Evolutionary conservation across 2,113 vertebrate genomes (phyloP), one percentile per base, ranked within the genome.

Genomic region (Ceyx cyanopectus): DNA sequence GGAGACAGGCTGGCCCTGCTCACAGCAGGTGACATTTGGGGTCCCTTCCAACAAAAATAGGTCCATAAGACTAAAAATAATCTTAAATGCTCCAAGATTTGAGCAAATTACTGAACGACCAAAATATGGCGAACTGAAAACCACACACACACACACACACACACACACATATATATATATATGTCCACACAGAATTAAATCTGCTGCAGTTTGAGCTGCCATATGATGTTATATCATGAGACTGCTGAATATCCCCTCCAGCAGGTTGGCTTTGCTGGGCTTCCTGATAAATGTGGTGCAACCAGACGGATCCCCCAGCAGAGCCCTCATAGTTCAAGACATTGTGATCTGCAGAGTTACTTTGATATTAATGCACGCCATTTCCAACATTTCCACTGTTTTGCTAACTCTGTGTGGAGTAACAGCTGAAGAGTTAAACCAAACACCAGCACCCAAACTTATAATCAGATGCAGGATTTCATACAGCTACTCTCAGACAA

Each of bases 141-240:
- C 16, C 26, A 10, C 1, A 37, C n/a, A 56, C 15, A 66, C 29
- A 45, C 13, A 66, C 1, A 19, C 2, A 14, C 17, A 0, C 34
- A 37, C 34, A 37, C 9, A 37, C n/a, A n/a, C n/a, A n/a, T n/a
- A n/a, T n/a, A n/a, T n/a, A 32, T 4, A 14, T 7, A 8, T 7
- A 30, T 12, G 27, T 40, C 67, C 2, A 30, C 37, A 58, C 12
- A 56, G 66, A 84, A 78, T 29, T 15, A 32, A 56, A 32, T 4
- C 29, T 65, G 34, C 68, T 58, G 51, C 17, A 43, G 51, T 5
- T 9, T 23, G n/a, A 82, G 34, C 50, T 73, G 76, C 56, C 12
- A 7, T 5, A 22, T 23, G 27, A 26, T 7, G 53, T 8, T 27
- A 1, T 2, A 23, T 20, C 32, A 21, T 0, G 0, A 48, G 2